phyloP scores from a whole-genome alignment of 2,888 invertebrate genomes.

The Drosophila sordidapex region DNA sequence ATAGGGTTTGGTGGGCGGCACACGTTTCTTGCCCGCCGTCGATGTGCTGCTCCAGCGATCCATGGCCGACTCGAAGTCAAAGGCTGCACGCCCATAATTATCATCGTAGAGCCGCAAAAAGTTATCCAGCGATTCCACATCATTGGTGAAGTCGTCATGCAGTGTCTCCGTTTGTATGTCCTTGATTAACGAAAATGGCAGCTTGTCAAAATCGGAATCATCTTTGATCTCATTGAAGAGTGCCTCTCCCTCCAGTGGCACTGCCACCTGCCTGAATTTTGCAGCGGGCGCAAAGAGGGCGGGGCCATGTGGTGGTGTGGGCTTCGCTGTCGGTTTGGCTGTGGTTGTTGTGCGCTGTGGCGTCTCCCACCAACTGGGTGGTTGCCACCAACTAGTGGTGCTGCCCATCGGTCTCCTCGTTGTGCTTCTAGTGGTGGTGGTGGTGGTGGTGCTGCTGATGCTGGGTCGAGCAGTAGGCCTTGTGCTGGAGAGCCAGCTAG shows the following conservation, averaged over 20 bases:
- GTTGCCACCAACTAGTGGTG: conserved; percentile 74
- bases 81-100: conserved; percentile 81
- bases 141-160: conserved; percentile 81
- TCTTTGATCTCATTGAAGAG: conserved; percentile 73
- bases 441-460: conserved; percentile 5
- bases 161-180: conserved; percentile 82
- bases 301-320: conserved; percentile 77
- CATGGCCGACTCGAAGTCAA: conserved; percentile 78
- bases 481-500: conserved; percentile 7
- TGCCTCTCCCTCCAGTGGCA: conserved; percentile 64
- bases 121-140: conserved; percentile 84
- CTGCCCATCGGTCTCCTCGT: conserved; percentile 40
- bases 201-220: conserved; percentile 76
- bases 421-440: conserved; percentile 27
- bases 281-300: conserved; percentile 78
- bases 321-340: conserved; percentile 57
- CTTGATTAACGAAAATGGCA: conserved; percentile 81
- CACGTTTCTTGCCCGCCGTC: conserved; percentile 84
- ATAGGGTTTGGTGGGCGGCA: conserved; percentile 84
- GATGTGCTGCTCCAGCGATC: conserved; percentile 82
- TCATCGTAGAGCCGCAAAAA: conserved; percentile 84
- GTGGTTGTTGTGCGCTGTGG: conserved; percentile 68
- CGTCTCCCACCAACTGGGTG: conserved; percentile 78
- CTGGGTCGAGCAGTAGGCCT: conserved; percentile 18
- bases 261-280: not conserved